Evolutionary conservation across 1,140 invertebrate species (phyloP).

Genomic region (Artemia franciscana): DNA sequence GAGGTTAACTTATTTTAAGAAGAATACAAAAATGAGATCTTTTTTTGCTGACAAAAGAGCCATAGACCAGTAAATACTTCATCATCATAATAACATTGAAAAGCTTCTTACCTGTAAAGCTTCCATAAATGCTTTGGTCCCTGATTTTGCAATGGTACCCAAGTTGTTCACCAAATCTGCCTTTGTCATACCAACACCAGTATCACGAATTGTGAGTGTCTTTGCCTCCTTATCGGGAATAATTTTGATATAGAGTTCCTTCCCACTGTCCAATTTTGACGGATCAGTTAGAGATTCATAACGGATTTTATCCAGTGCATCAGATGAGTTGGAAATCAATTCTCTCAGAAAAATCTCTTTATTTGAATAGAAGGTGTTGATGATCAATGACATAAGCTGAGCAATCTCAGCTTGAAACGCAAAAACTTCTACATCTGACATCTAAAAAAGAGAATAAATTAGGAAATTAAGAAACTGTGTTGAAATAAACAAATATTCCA

Average conservation of each 20-base stretch:
- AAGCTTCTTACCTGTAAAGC: constrained; percentile 45
- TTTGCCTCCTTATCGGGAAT: constrained; percentile 70
- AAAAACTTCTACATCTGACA: constrained; percentile 43
- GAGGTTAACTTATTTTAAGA: no score
- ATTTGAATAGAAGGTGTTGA: constrained; percentile 99
- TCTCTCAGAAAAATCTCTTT: constrained; percentile 99
- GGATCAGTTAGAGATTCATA: constrained; percentile 81
- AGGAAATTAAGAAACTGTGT: no score
- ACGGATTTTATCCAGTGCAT: constrained; percentile 28
- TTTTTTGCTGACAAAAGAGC: no score
- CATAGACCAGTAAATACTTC: no score
- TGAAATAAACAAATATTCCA: no score
- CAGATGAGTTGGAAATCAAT: constrained; percentile 72
- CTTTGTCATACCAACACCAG: constrained; percentile 90
- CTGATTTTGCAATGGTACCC: constrained; percentile 86
- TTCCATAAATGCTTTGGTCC: constrained; percentile 92
- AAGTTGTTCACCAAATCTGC: constrained; percentile 84
- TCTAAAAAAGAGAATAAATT: no score
- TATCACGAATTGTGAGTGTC: constrained; percentile 73
- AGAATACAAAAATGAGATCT: no score
- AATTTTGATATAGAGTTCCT: constrained; percentile 75
- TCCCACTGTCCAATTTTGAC: constrained; percentile 46
- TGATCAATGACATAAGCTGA: constrained; percentile 90
- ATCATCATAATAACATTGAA: no score
- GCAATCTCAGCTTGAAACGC: constrained; percentile 90